A percentile compares a stretch with the other conserved stretches of the same genome.
phyloP scores from a whole-genome alignment of 2,888 invertebrate genomes.

The Melanostoma mellinum region DNA sequence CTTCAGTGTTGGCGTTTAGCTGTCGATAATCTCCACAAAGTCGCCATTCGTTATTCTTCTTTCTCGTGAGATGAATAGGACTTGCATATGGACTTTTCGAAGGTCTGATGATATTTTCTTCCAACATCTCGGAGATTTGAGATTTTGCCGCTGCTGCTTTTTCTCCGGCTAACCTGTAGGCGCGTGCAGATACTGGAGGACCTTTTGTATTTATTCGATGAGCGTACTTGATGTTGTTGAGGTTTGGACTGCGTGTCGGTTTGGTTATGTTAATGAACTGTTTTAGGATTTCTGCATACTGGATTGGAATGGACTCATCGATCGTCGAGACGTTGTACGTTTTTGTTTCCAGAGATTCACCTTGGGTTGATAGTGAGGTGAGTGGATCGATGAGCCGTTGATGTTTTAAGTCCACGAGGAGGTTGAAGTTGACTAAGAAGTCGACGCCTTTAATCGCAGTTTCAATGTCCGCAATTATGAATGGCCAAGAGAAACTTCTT shows the following conservation, averaged over 20 bases:
- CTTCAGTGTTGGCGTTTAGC: not conserved
- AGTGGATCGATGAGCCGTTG: too few relatives aligned
- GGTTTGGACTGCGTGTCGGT: conserved; percentile 3
- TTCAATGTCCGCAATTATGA: not conserved
- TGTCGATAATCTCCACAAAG: conserved; percentile 3
- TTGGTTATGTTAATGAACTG: not conserved
- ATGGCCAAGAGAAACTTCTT: not conserved
- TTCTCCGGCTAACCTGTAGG: too few relatives aligned
- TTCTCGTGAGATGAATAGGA: not conserved
- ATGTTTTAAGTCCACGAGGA: too few relatives aligned
- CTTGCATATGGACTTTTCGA: conserved; percentile 1
- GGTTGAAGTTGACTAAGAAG: not conserved
- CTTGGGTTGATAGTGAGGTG: too few relatives aligned
- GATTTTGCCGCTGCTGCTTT: too few relatives aligned
- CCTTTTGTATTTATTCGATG: too few relatives aligned
- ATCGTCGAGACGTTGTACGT: too few relatives aligned
- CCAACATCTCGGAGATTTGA: not conserved
- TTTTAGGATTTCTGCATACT: too few relatives aligned
- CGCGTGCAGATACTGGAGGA: too few relatives aligned
- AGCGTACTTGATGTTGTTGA: not conserved
- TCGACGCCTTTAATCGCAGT: not conserved
- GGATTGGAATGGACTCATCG: too few relatives aligned
- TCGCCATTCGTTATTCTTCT: not conserved
- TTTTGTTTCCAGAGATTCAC: too few relatives aligned
- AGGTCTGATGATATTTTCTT: not conserved